Percentiles rank a stretch among this genome's conserved stretches.
Evolutionary conservation across 2,797 vertebrate species (phyloP).

Genomic region (Falco biarmicus): DNA sequence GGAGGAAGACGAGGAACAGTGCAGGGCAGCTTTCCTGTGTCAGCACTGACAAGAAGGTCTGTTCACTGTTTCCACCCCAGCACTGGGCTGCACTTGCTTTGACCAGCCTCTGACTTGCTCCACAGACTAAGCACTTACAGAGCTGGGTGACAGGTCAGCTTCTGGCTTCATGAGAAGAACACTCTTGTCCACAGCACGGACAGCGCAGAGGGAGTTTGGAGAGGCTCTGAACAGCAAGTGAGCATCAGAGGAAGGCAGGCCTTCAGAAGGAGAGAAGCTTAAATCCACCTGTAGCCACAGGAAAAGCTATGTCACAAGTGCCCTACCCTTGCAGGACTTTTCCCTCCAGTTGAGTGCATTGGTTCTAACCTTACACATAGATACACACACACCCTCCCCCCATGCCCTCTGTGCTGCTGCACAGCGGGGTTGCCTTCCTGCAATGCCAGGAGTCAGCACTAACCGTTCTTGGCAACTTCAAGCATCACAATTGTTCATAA

Average conservation of each 20-base stretch:
- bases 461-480: background rate
- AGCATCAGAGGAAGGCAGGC: constrained; percentile 78
- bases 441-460: background rate
- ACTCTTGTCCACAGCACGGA: constrained; percentile 89
- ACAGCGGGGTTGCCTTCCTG: background rate
- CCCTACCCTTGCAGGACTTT: background rate
- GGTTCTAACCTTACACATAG: background rate
- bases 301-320: background rate
- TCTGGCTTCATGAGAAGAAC: constrained; percentile 83
- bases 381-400: background rate
- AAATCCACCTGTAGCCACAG: constrained; percentile 81
- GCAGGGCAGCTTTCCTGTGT: background rate
- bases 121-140: constrained; percentile 72
- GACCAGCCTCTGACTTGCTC: background rate
- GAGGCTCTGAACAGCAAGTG: constrained; percentile 79
- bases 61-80: background rate
- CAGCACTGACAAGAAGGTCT: background rate
- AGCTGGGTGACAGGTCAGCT: constrained; percentile 76
- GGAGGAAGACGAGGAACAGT: background rate
- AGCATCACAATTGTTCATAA: background rate
- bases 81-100: background rate
- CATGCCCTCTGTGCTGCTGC: background rate
- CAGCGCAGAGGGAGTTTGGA: constrained; percentile 85
- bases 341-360: background rate
- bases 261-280: constrained; percentile 75